Evolutionary conservation across 30 jellyfish, hydroid and myxozoan genomes (phyloP), one percentile per base, ranked within the genome.

Genomic region (Mastigias papua): DNA sequence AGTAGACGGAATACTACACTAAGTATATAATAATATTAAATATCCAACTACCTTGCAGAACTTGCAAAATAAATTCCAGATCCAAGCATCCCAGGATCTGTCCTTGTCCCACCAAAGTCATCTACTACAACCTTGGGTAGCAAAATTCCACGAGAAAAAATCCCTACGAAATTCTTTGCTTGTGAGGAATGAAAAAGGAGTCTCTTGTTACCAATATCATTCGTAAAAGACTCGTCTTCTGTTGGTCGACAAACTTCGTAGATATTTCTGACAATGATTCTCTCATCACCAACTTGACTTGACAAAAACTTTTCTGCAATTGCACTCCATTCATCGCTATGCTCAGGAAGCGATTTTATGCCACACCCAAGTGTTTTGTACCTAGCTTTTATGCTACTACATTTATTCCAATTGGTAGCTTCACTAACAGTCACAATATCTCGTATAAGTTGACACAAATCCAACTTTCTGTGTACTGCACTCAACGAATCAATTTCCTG

Each of bases 41-140:
- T n/a, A n/a, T n/a, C n/a, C n/a, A 57, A 57, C 48, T 63, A 93
- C 98, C 93, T 87, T 17, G 98, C 92, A 1, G 96, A 84, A 34
- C 94, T 76, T 11, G 98, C 98, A 84, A 93, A 93, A 67, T 93
- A 93, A 7, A 93, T 93, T 15, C 98, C 98, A 78, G 94, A 32
- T 0, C 98, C 98, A 25, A 93, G 96, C 98, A 93, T 88, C 34
- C 98, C 98, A 48, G 97, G 97, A 73, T 93, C 98, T 27, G 97
- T 78, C 51, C 98, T 74, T 48, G 86, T 62, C 17, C 97, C 98
- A 75, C 98, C 98, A 69, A 84, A 86, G 28, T 93, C 97, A 82
- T 93, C 98, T 34, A 93, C 98, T 27, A 93, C 89, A 46, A 93
- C 73, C 50, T 93, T 93, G 21, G 98, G 98, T 73, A 93, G 78